Evolutionary conservation across 92 coral and sea anemone species (phyloP), one percentile per base, ranked within the genome.

Genomic region (Epizoanthus ramosus): DNA sequence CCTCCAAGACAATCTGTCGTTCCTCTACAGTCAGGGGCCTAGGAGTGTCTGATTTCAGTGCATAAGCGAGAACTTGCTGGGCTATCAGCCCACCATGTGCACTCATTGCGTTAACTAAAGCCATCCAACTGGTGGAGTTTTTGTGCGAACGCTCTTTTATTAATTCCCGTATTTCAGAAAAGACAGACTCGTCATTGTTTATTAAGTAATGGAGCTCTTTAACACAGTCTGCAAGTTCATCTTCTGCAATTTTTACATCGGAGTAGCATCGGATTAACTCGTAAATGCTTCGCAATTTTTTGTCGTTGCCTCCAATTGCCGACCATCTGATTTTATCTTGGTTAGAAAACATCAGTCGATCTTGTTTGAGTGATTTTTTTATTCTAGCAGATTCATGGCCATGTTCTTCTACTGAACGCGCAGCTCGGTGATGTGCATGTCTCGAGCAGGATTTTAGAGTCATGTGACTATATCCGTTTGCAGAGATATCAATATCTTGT

Each of bases 241-340:
- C 92, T 74, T 94, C 91, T 43, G 87, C 88, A 64, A 94, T 79
- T 13, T 88, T 74, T 58, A 60, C 63, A 70, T 96, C 99, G 17
- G 97, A 85, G 59, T 94, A 94, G 72, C 99, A 96, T 19, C 96
- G 91, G 60, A 96, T 79, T n/a, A 96, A 87, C 39, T 90, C 95
- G 73, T 94, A 92, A 35, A 96, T 83, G 24, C 94, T 88, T 83
- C 96, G 95, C 25, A 79, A 77, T 80, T 87, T 92, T 35, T 68
- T 75, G n/a, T 63, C 71, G 54, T 85, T 86, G 4, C 92, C 91
- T 31, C 96, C 98, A 23, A 92, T 79, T n/a, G 80, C 64, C 22
- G 90, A 57, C 96, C 94, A 94, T 47, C 80, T 75, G 45, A 94
- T 87, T 37, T 89, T 89, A 50, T 92, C 87, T 57, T 86, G 67